A percentile compares a stretch with the other conserved stretches of the same genome.
These are phyloP conservation scores for Cavia aperea DNA, from an alignment of 2,113 vertebrate species.

Conservation along the genomic window DNA sequence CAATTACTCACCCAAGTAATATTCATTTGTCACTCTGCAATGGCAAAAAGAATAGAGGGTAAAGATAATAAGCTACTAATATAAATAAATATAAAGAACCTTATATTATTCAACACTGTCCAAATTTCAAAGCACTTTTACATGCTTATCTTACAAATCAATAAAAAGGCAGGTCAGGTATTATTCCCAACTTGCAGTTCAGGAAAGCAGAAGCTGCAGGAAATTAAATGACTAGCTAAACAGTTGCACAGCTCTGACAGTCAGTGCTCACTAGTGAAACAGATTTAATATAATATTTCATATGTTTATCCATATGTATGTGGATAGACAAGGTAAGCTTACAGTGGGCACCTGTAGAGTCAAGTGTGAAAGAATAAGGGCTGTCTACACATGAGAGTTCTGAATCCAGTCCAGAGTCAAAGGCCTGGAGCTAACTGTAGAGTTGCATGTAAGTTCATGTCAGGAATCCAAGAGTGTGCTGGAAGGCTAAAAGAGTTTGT, in stretches of 20 bases:
- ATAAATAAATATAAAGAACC: background rate
- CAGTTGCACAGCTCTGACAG: background rate
- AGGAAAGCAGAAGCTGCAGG: background rate
- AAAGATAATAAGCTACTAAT: background rate
- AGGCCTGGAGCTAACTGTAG: background rate
- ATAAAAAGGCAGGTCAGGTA: background rate
- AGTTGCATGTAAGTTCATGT: background rate
- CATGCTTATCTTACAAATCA: background rate
- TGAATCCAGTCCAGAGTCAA: background rate
- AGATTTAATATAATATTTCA: background rate
- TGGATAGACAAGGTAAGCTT: background rate
- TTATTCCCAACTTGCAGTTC: background rate
- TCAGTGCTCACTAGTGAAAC: background rate
- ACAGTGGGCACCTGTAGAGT: background rate
- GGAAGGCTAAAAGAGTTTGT: background rate
- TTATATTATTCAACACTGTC: background rate
- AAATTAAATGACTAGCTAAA: background rate
- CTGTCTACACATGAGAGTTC: background rate
- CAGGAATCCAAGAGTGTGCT: background rate
- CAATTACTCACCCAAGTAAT: background rate
- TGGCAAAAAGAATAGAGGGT: background rate
- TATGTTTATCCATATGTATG: background rate
- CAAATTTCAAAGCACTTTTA: background rate
- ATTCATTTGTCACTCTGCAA: background rate
- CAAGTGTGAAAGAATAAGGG: background rate